Evolutionary conservation across 2,113 vertebrate genomes (phyloP).

Genomic region (Meles meles): DNA sequence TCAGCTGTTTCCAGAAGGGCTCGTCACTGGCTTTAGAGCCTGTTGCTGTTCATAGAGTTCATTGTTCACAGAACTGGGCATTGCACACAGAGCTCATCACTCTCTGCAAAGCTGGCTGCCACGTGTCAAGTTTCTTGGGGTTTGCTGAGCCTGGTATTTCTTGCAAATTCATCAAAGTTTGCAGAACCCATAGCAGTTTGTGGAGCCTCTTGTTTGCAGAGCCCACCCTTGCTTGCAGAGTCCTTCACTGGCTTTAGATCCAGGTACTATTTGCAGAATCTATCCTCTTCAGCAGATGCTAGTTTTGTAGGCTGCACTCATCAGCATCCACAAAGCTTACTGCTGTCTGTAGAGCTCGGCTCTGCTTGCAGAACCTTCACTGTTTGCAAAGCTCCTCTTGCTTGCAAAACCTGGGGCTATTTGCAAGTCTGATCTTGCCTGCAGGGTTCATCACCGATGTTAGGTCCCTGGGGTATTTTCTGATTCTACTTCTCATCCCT

Average conservation of each 20-base stretch:
- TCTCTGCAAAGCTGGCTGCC: constrained; percentile 25
- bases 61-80: constrained; percentile 17
- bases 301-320: constrained; percentile 40
- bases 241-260: not conserved
- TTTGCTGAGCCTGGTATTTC: constrained; percentile 27
- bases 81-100: not conserved
- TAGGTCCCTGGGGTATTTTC: not conserved
- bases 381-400: not conserved
- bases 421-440: not conserved
- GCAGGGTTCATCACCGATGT: not conserved
- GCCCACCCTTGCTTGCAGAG: not conserved
- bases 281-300: constrained; percentile 32
- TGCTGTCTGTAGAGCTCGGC: constrained; percentile 2
- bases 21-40: constrained; percentile 21
- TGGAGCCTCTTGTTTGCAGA: constrained; percentile 16
- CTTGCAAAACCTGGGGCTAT: not conserved
- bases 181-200: not conserved
- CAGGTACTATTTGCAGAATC: not conserved
- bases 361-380: not conserved
- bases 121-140: not conserved
- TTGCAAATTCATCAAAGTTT: constrained; percentile 6
- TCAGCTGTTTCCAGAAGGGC: constrained; percentile 43
- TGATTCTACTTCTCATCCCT: not conserved
- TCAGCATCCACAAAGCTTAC: not conserved
- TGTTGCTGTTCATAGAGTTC: not conserved